Percentiles rank a stretch among this genome's conserved stretches.
Evolutionary conservation across 2,888 invertebrate species (phyloP).

Genomic region (Volucella zonaria): DNA sequence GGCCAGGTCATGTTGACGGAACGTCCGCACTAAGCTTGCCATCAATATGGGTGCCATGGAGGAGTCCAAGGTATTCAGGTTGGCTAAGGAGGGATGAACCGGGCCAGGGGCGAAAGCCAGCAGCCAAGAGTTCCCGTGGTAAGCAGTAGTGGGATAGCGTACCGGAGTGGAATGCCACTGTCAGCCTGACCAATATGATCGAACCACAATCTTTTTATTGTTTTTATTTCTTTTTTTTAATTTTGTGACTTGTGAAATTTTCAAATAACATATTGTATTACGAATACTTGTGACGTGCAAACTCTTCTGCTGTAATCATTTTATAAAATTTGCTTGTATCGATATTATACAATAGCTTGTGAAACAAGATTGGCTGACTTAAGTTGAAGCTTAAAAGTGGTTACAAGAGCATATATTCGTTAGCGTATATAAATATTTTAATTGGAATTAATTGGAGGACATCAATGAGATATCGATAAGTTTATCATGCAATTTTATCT

Average conservation of each 20-base stretch:
- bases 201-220: slow-evolving; percentile 58
- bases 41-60: slow-evolving; percentile 96
- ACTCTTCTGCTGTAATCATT: too few species aligned
- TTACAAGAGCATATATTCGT: too few species aligned
- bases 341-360: too few species aligned
- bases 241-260: background rate
- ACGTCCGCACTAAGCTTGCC: slow-evolving; percentile 97
- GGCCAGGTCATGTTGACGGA: slow-evolving; percentile 90
- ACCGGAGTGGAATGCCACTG: slow-evolving; percentile 90
- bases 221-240: background rate
- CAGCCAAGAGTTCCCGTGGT: slow-evolving; percentile 99
- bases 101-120: slow-evolving; percentile 99
- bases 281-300: background rate
- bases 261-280: background rate
- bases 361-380: too few species aligned
- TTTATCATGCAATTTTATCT: too few species aligned
- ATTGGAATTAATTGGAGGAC: too few species aligned
- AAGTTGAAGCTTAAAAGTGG: too few species aligned
- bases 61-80: slow-evolving; percentile 94
- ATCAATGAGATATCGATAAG: too few species aligned
- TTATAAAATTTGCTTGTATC: too few species aligned
- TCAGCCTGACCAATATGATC: slow-evolving; percentile 67
- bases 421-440: too few species aligned
- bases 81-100: slow-evolving; percentile 98
- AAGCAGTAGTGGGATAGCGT: slow-evolving; percentile 99